Base-by-base conservation (phyloP, 2,113 vertebrate species). In the Istiophorus platypterus region DNA sequence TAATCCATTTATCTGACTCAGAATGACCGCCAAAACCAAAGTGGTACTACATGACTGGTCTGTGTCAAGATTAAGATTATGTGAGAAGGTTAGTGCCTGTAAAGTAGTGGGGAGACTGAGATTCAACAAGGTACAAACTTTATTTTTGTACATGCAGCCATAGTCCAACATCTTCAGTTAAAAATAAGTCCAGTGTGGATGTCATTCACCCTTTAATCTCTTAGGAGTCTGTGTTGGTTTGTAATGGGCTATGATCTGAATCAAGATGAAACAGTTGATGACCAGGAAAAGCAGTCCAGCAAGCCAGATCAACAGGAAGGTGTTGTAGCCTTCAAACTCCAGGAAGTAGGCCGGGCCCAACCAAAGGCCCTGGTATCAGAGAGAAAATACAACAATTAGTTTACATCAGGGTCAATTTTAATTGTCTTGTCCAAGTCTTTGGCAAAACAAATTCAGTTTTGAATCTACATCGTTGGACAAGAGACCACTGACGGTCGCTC, bases 311-410 rank as follows among this genome's bases (percentile, higher is more conserved):
- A 95, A 80, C 72, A 97, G 47, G 84, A 98, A 99, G 17, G 96
- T 96, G 90, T 98, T 97, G 82, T 88, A 83, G 26, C 97, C 97
- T 84, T 97, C 95, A 89, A 99, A 99, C 91, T 99, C 98, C 71
- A 99, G 90, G 49, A 95, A 93, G 81, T 98, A 99, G 0, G 97
- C 98, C 0, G 97, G 96, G 26, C 90, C 71, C 57, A 99, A 92
- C 98, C 98, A 99, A 5, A 97, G 61, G 29, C 92, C 96, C 95
- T 99, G 76, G 37, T 1, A 62, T 59, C 5, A 29, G n/a, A 61
- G 51, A 81, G 13, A 67, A 56, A 61, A 57, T 14, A 29, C 1
- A 29, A 59, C n/a, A 17, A 1, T 13, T 42, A 9, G 14, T n/a
- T 54, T 22, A 63, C n/a, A 31, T 0, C 1, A 18, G 17, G 7